Base-by-base conservation (phyloP, 2,797 vertebrate species). In the Helostoma temminkii region DNA sequence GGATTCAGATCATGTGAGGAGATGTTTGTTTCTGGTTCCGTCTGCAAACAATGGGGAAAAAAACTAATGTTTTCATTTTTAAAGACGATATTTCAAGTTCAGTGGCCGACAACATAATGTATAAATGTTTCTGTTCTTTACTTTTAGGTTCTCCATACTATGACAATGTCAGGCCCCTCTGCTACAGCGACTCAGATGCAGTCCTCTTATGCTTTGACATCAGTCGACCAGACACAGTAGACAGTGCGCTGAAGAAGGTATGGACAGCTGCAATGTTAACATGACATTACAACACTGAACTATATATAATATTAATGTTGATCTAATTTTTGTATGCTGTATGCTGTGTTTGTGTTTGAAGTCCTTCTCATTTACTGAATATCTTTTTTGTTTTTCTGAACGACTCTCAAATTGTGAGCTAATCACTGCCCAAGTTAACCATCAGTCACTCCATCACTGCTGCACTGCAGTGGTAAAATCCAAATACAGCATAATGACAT, bases 151-250 rank as follows among this genome's bases (percentile, higher is more conserved):
- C 97, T 61, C 97, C 97, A 0, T 99, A 99, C 89, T 99, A 98
- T 0, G 96, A 99, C 91, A 98, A 98, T 0, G 97, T 99, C 70
- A 92, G 97, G 26, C 97, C 97, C 1, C 95, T 99, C 19, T 99
- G 97, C 95, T 99, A 99, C 91, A 98, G 97, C 0, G 97, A 98
- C 87, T 98, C 97, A 0, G 97, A 99, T 0, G 97, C 97, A 0
- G 96, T 98, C 24, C 91, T 98, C 65, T 89, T 99, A 2, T 98
- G 97, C 85, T 97, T 98, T 1, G 97, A 98, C 73, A 89, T 98
- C 89, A 97, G 97, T 88, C 94, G 95, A 7, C 97, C 97, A 0
- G 97, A 98, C 88, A 95, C 92, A 4, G 93, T 97, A 19, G 97
- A 98, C 71, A 90, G 92, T 0, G 95, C 96, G 0, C 87, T 98